Evolutionary conservation across 1,140 invertebrate species (phyloP), one percentile per base, ranked within the genome.

Genomic region (Magallana angulata): DNA sequence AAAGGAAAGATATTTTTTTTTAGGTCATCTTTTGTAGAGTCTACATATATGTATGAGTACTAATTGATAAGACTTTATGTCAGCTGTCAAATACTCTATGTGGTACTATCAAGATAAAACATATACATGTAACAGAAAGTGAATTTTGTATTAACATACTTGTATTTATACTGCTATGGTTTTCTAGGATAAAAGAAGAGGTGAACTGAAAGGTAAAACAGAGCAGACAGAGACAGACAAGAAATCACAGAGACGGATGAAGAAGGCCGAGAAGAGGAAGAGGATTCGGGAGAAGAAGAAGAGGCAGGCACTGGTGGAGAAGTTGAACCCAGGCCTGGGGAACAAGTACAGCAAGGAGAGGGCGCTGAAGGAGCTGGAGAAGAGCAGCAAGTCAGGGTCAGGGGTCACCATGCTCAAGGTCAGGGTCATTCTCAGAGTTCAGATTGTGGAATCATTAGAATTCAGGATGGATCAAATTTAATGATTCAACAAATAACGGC

Each of bases 211-310:
- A 90, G 97, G 97, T 58, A 97, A 97, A 94, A 96, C 96, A 57
- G 98, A 99, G 95, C 96, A 97, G 92, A 97, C 97, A 0, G 95
- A 96, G 57, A 98, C 98, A 0, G 98, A 99, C 94, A 98, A 97
- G 95, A 98, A 98, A 91, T 96, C 98, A 64, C 97, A 98, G 92
- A 96, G 98, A 89, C 96, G 98, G 85, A 96, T 97, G 91, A 99
- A 99, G 95, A 99, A 99, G 94, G 85, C 57, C 58, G 90, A 90
- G 56, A 92, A 93, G 85, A 90, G 89, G 83, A 91, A 86, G 76
- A 87, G 87, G 68, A 81, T 87, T 24, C 91, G 85, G 80, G 91
- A 92, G 62, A 92, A 90, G 57, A 90, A 92, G 58, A 91, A 91
- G 57, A 68, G 90, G 58, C 86, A 93, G 85, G 92, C 93, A 83